A percentile compares a stretch with the other conserved stretches of the same genome.
phyloP scores from a whole-genome alignment of 1,140 invertebrate genomes.

The Metaphire vulgaris region DNA sequence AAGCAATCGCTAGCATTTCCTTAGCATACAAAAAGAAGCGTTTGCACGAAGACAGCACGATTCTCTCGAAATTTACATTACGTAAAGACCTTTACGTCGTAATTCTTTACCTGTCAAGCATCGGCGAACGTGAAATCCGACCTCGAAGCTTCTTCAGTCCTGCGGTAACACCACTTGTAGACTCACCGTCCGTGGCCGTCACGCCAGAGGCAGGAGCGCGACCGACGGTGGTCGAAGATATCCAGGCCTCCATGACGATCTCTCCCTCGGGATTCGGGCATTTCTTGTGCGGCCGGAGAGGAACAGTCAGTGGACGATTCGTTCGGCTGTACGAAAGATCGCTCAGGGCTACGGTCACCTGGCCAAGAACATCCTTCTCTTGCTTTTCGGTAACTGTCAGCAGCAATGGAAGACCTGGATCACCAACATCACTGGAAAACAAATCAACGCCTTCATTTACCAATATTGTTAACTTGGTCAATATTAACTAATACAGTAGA shows the following conservation, averaged over 20 bases:
- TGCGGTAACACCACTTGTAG: neutral
- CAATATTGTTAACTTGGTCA: too few relatives aligned
- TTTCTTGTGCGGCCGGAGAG: constrained; percentile 45
- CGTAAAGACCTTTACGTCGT: too few relatives aligned
- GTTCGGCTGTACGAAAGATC: constrained; percentile 32
- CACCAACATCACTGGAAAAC: neutral
- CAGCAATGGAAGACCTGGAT: neutral
- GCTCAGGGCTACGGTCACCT: constrained; percentile 30
- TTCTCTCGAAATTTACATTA: too few relatives aligned
- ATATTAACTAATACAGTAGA: too few relatives aligned
- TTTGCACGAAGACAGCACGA: too few relatives aligned
- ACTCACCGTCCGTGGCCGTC: neutral
- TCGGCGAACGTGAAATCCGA: neutral
- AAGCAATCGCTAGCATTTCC: too few relatives aligned
- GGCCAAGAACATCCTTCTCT: constrained; percentile 7
- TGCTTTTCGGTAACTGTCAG: neutral
- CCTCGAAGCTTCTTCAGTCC: neutral
- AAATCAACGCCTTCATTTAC: too few relatives aligned
- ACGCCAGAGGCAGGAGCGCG: neutral
- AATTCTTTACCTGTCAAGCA: neutral
- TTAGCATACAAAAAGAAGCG: too few relatives aligned
- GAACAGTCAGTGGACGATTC: constrained; percentile 34
- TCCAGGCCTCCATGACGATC: constrained; percentile 43
- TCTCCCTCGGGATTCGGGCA: constrained; percentile 42
- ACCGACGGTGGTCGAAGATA: constrained; percentile 31